Conservation (phyloP, 2,888 invertebrate genomes). For the Acanthosepion lycidas region DNA sequence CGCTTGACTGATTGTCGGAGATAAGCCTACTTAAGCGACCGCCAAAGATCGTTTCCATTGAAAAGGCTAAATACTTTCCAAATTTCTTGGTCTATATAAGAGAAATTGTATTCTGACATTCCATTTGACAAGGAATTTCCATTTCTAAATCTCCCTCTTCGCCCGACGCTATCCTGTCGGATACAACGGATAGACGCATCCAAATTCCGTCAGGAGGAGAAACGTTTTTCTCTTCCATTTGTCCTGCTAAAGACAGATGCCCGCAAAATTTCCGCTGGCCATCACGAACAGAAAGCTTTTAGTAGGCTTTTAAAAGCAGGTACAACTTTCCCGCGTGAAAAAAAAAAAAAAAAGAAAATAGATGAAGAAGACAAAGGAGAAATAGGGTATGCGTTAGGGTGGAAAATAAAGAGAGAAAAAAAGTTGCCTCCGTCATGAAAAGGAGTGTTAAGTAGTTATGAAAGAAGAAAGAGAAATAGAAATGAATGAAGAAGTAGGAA, state of each 20-base stretch:
- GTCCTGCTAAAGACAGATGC: slow-evolving; percentile 23
- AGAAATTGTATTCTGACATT: neutral
- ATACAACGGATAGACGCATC: neutral
- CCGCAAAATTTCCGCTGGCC: neutral
- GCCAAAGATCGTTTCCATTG: neutral
- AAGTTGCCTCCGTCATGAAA: neutral
- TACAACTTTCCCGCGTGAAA: neutral
- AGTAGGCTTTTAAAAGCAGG: neutral
- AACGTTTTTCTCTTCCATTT: neutral
- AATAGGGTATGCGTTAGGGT: neutral
- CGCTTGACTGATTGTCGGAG: neutral
- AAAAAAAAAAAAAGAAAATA: neutral
- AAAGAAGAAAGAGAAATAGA: neutral
- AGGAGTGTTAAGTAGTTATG: too few species aligned
- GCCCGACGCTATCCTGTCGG: neutral
- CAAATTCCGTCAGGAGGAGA: neutral
- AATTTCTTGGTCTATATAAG: neutral
- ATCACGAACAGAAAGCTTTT: neutral
- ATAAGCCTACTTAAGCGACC: neutral
- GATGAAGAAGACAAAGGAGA: neutral
- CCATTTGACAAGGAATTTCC: neutral
- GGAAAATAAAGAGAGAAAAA: too few species aligned
- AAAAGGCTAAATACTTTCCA: neutral
- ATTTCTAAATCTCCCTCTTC: neutral
- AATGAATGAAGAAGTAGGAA: neutral